Percentiles rank a stretch among this genome's conserved stretches.
Conservation (phyloP, 2,113 vertebrate species). For the Archocentrus centrarchus region DNA sequence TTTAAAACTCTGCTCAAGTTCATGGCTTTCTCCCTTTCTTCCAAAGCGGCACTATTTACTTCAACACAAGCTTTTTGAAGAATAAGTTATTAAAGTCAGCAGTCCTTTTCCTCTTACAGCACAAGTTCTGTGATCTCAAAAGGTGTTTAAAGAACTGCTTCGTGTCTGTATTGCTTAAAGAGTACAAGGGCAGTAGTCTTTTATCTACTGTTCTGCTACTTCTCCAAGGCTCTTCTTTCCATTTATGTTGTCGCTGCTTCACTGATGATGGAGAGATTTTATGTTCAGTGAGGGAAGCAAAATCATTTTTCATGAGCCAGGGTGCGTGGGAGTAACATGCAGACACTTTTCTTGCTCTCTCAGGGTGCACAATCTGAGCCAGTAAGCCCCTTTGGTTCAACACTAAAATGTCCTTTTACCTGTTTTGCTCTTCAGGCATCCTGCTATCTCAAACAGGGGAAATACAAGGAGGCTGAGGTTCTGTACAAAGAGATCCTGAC, state of each 20-base stretch:
- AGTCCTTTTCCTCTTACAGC: background rate
- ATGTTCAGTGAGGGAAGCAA: background rate
- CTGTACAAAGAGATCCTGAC: constrained; percentile 99
- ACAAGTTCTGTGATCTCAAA: background rate
- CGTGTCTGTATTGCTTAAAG: background rate
- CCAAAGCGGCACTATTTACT: background rate
- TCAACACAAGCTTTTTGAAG: background rate
- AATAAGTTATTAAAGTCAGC: background rate
- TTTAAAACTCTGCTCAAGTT: background rate
- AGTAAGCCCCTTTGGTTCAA: constrained; percentile 17
- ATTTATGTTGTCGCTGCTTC: background rate
- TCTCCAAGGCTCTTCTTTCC: background rate
- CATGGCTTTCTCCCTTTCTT: background rate
- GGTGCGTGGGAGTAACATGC: constrained; percentile 3
- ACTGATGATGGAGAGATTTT: constrained; percentile 17
- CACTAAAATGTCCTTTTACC: constrained; percentile 18
- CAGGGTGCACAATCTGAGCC: constrained; percentile 5
- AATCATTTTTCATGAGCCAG: constrained; percentile 19
- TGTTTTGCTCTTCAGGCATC: constrained; percentile 86
- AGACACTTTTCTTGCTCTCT: background rate
- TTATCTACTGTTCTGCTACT: background rate
- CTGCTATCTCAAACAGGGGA: constrained; percentile 97
- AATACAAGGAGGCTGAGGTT: constrained; percentile 95
- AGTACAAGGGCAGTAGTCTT: background rate
- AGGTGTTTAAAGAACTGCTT: background rate